phyloP scores from a whole-genome alignment of 30 jellyfish, hydroid and myxozoan genomes.

The Pseudorhiza aurosa region DNA sequence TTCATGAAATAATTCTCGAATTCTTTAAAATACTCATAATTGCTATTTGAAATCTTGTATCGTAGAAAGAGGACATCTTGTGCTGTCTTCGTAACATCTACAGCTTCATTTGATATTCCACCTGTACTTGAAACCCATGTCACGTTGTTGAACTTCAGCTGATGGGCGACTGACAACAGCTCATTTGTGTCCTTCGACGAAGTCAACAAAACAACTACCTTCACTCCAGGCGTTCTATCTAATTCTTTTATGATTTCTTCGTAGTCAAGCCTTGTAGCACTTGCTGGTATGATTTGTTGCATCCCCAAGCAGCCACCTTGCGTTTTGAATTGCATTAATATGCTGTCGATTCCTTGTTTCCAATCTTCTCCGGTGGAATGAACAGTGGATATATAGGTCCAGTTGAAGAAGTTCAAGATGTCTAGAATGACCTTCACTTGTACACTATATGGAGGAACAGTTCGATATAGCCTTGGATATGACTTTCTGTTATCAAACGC shows the following conservation, averaged over 20 bases:
- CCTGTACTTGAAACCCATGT: conserved; percentile 61
- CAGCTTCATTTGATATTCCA: conserved; percentile 11
- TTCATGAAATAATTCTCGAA: conserved; percentile 37
- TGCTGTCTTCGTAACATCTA: conserved; percentile 58
- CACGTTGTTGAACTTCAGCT: not conserved
- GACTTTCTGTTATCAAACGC: conserved; percentile 52
- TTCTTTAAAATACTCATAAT: conserved; percentile 7
- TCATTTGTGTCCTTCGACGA: conserved; percentile 63
- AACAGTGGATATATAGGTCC: conserved; percentile 74
- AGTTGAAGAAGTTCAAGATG: conserved; percentile 47
- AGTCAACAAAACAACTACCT: conserved; percentile 65
- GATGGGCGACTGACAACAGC: conserved; percentile 59
- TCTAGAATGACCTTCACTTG: conserved; percentile 66
- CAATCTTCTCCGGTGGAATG: conserved; percentile 77
- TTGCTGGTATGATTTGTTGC: conserved; percentile 17
- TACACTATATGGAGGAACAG: conserved; percentile 75
- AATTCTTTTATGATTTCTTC: conserved; percentile 10
- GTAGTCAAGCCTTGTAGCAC: conserved; percentile 17
- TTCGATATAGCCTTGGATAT: conserved; percentile 69
- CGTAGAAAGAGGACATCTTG: conserved; percentile 68
- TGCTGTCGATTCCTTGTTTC: conserved; percentile 44
- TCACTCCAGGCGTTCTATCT: not conserved
- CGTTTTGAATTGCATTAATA: not conserved
- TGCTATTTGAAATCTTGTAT: not conserved
- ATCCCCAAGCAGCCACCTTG: conserved; percentile 42